phyloP scores from a whole-genome alignment of 2,113 vertebrate genomes.

The Psophia crepitans region DNA sequence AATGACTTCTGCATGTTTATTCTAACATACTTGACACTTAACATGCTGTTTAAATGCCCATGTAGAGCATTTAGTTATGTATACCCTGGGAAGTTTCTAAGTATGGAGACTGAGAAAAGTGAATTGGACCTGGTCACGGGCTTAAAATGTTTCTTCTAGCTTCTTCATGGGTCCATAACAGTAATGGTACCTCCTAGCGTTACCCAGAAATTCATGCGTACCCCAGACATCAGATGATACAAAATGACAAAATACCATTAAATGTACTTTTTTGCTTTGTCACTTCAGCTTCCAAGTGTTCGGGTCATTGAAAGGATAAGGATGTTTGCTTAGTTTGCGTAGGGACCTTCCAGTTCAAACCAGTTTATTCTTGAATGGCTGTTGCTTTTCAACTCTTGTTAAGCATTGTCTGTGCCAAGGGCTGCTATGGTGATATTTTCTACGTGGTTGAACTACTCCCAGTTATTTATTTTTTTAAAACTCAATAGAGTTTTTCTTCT shows the following conservation, averaged over 20 bases:
- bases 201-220: background rate
- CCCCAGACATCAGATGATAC: background rate
- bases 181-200: background rate
- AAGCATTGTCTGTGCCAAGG: background rate
- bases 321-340: background rate
- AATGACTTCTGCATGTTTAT: background rate
- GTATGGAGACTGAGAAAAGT: background rate
- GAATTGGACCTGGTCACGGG: background rate
- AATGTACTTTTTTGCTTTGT: background rate
- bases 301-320: background rate
- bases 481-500: background rate
- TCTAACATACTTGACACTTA: background rate
- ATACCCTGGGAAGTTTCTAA: background rate
- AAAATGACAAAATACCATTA: background rate
- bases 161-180: background rate
- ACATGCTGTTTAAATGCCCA: background rate
- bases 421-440: background rate
- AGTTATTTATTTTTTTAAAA: background rate
- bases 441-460: background rate
- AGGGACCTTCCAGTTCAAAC: constrained; percentile 2
- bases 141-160: background rate
- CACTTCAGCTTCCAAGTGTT: background rate
- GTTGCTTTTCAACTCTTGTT: background rate
- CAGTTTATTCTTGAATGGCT: background rate
- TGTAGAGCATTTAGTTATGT: background rate